phyloP scores from a whole-genome alignment of 2,888 invertebrate species.

The Sphaerophoria rueppellii region DNA sequence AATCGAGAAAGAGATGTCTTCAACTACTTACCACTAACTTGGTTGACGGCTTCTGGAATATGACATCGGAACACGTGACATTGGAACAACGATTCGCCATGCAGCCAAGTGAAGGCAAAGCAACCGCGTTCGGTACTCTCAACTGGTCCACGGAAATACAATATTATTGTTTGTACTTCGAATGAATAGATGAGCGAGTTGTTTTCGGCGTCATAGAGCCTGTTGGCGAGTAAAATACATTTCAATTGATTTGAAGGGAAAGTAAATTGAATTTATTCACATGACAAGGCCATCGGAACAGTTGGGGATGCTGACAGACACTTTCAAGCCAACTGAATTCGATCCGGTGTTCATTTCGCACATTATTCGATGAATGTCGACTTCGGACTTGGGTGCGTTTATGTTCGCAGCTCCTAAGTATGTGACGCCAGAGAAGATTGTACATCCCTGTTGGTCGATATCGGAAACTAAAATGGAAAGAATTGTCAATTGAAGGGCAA shows the following conservation, averaged over 20 bases:
- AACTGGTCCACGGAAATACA: slow-evolving; percentile 95
- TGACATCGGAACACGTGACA: slow-evolving; percentile 99
- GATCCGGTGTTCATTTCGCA: slow-evolving; percentile 91
- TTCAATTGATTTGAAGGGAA: neutral
- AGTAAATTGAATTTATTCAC: slow-evolving; percentile 84
- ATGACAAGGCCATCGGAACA: slow-evolving; percentile 96
- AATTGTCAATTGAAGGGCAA: slow-evolving; percentile 33
- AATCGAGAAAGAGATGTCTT: neutral
- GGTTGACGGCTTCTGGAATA: slow-evolving; percentile 94
- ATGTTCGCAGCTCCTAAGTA: slow-evolving; percentile 96
- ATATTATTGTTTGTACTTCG: slow-evolving; percentile 95
- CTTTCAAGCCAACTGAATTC: slow-evolving; percentile 88
- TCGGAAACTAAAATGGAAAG: slow-evolving; percentile 85
- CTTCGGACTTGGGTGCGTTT: slow-evolving; percentile 95
- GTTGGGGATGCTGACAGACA: slow-evolving; percentile 95
- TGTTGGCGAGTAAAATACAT: slow-evolving; percentile 79
- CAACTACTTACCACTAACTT: slow-evolving; percentile 86
- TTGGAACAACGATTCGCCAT: slow-evolving; percentile 96
- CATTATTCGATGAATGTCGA: slow-evolving; percentile 96
- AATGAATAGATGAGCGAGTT: slow-evolving; percentile 91
- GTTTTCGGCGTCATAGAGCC: slow-evolving; percentile 91
- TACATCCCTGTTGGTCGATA: slow-evolving; percentile 94
- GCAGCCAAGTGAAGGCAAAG: slow-evolving; percentile 99
- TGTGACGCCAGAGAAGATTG: slow-evolving; percentile 95
- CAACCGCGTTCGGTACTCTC: slow-evolving; percentile 94